phyloP scores from a whole-genome alignment of 2,888 invertebrate genomes.

The Hydrotaea diabolus region DNA sequence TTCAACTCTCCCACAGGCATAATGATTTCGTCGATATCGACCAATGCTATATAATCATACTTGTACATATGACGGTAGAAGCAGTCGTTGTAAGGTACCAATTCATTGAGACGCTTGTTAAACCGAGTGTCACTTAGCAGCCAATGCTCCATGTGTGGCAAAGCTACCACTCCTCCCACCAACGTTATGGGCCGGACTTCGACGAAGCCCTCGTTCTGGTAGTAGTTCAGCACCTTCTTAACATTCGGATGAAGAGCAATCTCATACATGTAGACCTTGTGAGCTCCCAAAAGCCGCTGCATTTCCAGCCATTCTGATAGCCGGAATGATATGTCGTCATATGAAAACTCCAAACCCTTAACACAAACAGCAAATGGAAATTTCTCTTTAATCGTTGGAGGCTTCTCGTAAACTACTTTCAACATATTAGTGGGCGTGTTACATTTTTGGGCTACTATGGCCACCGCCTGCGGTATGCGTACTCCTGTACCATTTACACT shows the following conservation, averaged over 20 bases:
- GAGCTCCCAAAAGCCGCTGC: conserved; percentile 90
- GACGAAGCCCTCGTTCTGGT: conserved; percentile 84
- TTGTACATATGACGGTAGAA: conserved; percentile 94
- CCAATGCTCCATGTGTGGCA: conserved; percentile 91
- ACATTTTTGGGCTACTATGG: conserved; percentile 89
- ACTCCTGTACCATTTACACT: no score
- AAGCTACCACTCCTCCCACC: conserved; percentile 93
- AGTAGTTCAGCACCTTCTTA: conserved; percentile 86
- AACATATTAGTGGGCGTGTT: conserved; percentile 92
- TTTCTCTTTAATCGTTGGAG: conserved; percentile 74
- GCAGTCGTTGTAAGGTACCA: conserved; percentile 97
- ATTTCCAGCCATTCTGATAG: conserved; percentile 96
- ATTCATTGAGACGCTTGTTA: conserved; percentile 94
- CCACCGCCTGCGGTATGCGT: conserved; percentile 83
- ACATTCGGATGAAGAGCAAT: conserved; percentile 94
- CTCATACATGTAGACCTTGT: conserved; percentile 94
- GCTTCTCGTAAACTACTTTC: conserved; percentile 88
- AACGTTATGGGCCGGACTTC: conserved; percentile 89
- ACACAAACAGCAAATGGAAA: conserved; percentile 92
- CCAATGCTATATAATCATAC: conserved; percentile 91
- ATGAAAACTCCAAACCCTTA: conserved; percentile 94
- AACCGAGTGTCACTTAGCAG: conserved; percentile 92
- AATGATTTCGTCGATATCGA: conserved; percentile 96
- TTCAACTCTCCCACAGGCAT: conserved; percentile 87
- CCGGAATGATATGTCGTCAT: conserved; percentile 92